Percentiles rank a stretch among this genome's conserved stretches.
Conservation (phyloP, 2,888 invertebrate species). For the Heliconius erato region DNA sequence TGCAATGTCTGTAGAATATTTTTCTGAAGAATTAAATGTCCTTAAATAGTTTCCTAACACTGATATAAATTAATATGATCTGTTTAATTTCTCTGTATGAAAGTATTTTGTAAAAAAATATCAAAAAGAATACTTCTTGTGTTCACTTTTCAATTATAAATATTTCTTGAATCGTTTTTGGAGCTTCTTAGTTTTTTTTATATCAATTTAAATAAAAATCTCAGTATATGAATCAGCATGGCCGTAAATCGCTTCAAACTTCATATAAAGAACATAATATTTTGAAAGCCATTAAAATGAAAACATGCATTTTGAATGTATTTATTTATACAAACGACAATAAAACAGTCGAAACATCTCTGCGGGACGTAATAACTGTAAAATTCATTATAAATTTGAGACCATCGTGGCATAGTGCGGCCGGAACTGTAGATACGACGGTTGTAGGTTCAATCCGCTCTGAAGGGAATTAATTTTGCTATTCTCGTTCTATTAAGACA, state of each 20-base stretch:
- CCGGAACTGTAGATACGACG: not conserved
- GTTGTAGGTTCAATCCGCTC: not conserved
- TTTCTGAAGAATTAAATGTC: too few relatives aligned
- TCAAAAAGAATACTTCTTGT: too few relatives aligned
- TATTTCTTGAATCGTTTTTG: not conserved
- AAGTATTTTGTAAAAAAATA: too few relatives aligned
- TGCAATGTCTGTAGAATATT: too few relatives aligned
- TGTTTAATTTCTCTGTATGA: too few relatives aligned
- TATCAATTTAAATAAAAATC: not conserved
- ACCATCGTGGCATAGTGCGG: not conserved
- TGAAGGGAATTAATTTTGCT: not conserved
- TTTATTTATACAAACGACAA: conserved; percentile 35
- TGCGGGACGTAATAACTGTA: conserved; percentile 11
- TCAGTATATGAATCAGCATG: not conserved
- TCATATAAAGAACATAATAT: conserved; percentile 29
- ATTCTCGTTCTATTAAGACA: not conserved
- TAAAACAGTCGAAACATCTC: conserved; percentile 33
- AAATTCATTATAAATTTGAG: conserved; percentile 19
- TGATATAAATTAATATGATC: too few relatives aligned
- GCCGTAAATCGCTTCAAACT: conserved; percentile 12
- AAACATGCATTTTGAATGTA: conserved; percentile 27
- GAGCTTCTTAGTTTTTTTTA: not conserved
- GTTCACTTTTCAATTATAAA: not conserved
- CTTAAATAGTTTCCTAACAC: too few relatives aligned
- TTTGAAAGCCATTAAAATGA: conserved; percentile 29